Evolutionary conservation across 2,113 vertebrate genomes (phyloP), one percentile per base, ranked within the genome.

Genomic region (Corydoras maculifer): DNA sequence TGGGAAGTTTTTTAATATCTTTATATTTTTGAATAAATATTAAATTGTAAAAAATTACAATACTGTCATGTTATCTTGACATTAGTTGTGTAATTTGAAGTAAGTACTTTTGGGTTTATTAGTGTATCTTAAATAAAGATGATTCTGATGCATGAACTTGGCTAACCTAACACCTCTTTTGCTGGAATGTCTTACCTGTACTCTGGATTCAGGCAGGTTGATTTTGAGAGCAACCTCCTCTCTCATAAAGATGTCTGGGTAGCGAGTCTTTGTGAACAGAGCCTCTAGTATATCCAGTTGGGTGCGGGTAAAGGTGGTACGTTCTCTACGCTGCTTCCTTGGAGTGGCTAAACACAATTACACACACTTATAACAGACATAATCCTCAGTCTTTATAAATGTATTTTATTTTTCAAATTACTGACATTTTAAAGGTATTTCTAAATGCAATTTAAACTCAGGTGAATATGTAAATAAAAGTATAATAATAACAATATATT

Each of bases 171-270:
- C 32, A 35, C 32, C 32, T 35, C 32, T 35, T 7, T 35, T 35
- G 7, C 32, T 35, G 32, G 3, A 3, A 13, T 57, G 3, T 49
- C 71, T 73, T 54, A 93, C 91, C 91, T 93, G 91, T 3, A 93
- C 91, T 69, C 92, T 86, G 66, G 92, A 93, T 85, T 93, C 92
- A 0, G 91, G 92, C 69, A 93, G 84, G 77, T 92, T 93, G 83
- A 93, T 93, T 81, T 93, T 93, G 70, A 92, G 88, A 2, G 92
- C 92, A 76, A 93, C 92, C 79, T 93, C 91, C 79, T 93, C 92
- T 50, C 92, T 86, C 92, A 93, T 93, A 82, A 93, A 93, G 86
- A 93, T 93, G 85, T 93, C 92, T 2, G 92, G 92, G 78, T 93
- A 93, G 74, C 91, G 90, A 1, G 92, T 93, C 78, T 93, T 93